Evolutionary conservation across 1,140 invertebrate species (phyloP), one percentile per base, ranked within the genome.

Genomic region (Phymastichus coffea): DNA sequence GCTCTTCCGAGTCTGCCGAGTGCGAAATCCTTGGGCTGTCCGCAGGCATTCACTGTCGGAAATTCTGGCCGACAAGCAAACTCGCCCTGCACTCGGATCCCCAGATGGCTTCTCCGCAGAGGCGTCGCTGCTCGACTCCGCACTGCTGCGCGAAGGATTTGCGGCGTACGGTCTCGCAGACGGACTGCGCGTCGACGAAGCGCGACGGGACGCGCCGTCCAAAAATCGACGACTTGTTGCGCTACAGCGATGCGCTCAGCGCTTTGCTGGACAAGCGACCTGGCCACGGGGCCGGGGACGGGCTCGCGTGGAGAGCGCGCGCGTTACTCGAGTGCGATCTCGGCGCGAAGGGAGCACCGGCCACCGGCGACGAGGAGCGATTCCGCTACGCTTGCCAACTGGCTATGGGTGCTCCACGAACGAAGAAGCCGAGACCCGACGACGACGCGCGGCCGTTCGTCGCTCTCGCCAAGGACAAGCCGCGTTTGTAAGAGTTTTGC

Each of bases 381-480:
- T 6, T 8, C 6, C 30, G 30, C 7, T 14, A 33, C 30, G 6
- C 30, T 14, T 14, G 30, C 9, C 57, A 68, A 30, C 43, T 71
- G 15, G 38, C 59, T 4, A 64, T 67, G 60, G 63, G 61, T 8
- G 53, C 63, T 4, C 47, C 69, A 9, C 43, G 63, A 30, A 61
- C 56, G 22, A 72, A 64, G 47, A 68, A 64, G 9, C 23, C 57
- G 51, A 61, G 47, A 47, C 22, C 41, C 19, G 53, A 55, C 19
- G 25, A 12, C 6, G 51, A 40, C 23, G 22, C n/a, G n/a, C n/a
- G n/a, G n/a, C n/a, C n/a, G n/a, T n/a, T n/a, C n/a, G n/a, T n/a
- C n/a, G n/a, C n/a, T n/a, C n/a, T n/a, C n/a, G n/a, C n/a, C n/a
- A n/a, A n/a, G n/a, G n/a, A n/a, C n/a, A n/a, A n/a, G n/a, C n/a